Percentiles rank a stretch among this genome's conserved stretches.
These are phyloP conservation scores for Eutrigla gurnardus DNA, from an alignment of 2,797 vertebrate genomes.

Conservation along the genomic window DNA sequence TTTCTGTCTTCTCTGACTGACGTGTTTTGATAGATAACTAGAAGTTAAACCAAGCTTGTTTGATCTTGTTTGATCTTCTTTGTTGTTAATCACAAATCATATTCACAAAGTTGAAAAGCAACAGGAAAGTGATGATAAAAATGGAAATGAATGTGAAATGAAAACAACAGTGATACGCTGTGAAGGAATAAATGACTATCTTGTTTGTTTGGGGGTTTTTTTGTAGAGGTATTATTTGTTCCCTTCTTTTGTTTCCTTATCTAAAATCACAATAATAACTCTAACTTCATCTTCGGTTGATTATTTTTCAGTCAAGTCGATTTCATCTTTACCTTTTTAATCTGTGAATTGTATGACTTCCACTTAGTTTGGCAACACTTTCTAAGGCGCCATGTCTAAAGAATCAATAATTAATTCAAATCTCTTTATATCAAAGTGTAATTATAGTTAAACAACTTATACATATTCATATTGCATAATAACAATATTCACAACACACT, in stretches of 20 bases:
- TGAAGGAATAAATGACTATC: constrained; percentile 25
- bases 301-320: not conserved
- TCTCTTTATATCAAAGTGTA: not conserved
- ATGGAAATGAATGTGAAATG: not conserved
- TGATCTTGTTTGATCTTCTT: constrained; percentile 12
- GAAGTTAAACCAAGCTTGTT: not conserved
- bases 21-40: not conserved
- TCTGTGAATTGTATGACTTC: not conserved
- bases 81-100: not conserved
- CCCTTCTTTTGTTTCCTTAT: constrained; percentile 1
- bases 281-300: not conserved
- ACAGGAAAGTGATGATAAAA: too few species aligned
- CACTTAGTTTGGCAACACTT: not conserved
- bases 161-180: constrained; percentile 1
- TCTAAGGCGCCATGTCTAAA: not conserved
- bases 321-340: not conserved
- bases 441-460: not conserved
- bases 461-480: not conserved
- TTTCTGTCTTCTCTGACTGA: not conserved
- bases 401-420: not conserved
- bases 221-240: not conserved
- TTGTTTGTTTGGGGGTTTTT: constrained; percentile 6
- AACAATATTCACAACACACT: not conserved
- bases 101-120: not conserved
- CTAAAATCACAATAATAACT: constrained; percentile 9